Percentiles rank a stretch among this genome's conserved stretches.
Conservation (phyloP, 2,113 vertebrate genomes). For the Sprattus sprattus region DNA sequence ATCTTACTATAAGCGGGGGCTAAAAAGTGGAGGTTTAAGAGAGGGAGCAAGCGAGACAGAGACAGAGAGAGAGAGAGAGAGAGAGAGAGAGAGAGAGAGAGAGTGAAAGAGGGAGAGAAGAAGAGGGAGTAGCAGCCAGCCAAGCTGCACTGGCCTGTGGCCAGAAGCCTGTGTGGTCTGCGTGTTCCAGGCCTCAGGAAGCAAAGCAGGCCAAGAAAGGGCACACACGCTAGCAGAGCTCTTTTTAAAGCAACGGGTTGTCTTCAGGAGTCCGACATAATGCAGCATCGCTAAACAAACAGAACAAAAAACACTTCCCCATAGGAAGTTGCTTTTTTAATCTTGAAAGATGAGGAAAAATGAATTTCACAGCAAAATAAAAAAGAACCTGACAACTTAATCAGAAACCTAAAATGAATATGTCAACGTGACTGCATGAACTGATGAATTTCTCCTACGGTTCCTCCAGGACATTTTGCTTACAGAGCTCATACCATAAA, state of each 20-base stretch:
- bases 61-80: slow-evolving; percentile 31
- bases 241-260: slow-evolving; percentile 46
- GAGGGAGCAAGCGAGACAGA: slow-evolving; percentile 4
- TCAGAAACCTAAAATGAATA: not conserved
- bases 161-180: slow-evolving; percentile 59
- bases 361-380: not conserved
- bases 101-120: not conserved
- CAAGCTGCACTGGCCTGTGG: slow-evolving; percentile 48
- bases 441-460: not conserved
- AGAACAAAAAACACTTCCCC: not conserved
- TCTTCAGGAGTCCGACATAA: slow-evolving; percentile 42
- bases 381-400: slow-evolving; percentile 2
- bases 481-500: not conserved
- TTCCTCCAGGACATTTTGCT: not conserved
- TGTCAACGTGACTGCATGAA: not conserved
- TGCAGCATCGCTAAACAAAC: slow-evolving; percentile 40
- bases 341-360: not conserved
- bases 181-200: slow-evolving; percentile 53
- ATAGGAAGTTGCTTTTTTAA: not conserved
- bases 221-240: slow-evolving; percentile 49
- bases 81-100: not conserved
- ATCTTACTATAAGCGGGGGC: slow-evolving; percentile 4
- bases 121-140: slow-evolving; percentile 34
- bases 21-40: slow-evolving; percentile 16
- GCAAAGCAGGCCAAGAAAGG: slow-evolving; percentile 52